Evolutionary conservation across 1,140 invertebrate genomes (phyloP), one percentile per base, ranked within the genome.

Genomic region (Drosophila elegans): DNA sequence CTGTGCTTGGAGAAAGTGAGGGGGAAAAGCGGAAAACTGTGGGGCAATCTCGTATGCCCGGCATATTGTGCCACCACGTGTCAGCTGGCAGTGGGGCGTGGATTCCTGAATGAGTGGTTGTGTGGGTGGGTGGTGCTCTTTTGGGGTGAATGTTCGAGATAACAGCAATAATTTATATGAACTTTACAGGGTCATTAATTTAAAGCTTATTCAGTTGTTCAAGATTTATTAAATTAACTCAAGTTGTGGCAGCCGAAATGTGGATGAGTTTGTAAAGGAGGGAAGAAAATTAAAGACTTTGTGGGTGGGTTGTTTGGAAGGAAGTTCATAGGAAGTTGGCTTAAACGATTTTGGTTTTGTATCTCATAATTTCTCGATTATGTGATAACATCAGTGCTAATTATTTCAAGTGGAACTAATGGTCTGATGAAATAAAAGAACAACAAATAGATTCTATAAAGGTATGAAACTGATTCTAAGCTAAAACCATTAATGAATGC

Each of bases 201-300:
- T 91, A 89, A 91, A 91, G 90, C 90, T 91, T 89, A 91, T 91
- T 91, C 90, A 91, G 90, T 91, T 91, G 90, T 91, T 91, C 80
- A 91, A 91, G 90, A 91, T 91, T 91, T 91, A 91, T 91, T 91
- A 91, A 91, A 91, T 91, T 89, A 91, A 91, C 90, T 91, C 80
- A 80, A 91, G 90, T 89, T 84, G 78, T 91, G 84, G 84, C 83
- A 86, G 78, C 51, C 60, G 21, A 39, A 56, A 3, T 27, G 39
- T 25, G 25, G 39, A 16, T 53, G 48, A 44, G 42, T 27, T 12
- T 12, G 32, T 10, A 7, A 1, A 12, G 25, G 1, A n/a, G 3
- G 16, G 3, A n/a, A 7, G 66, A 6, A 42, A 57, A 21, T 60
- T 29, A 10, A 12, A 51, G 60, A 21, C 12, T 32, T 13, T 21